phyloP scores from a whole-genome alignment of 2,113 vertebrate species.

The Mustelus asterias region DNA sequence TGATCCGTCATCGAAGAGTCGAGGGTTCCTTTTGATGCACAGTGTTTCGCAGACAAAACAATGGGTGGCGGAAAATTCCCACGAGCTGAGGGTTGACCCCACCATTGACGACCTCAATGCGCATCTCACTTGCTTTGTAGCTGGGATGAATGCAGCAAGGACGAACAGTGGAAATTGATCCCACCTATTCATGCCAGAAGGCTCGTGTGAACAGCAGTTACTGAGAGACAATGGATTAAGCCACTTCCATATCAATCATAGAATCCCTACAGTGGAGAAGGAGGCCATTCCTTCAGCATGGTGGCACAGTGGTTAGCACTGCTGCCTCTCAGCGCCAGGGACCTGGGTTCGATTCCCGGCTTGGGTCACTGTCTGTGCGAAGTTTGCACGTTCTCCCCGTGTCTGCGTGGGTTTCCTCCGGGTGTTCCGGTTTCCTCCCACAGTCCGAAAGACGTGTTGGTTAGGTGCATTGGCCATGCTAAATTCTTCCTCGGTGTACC shows the following conservation, averaged over 20 bases:
- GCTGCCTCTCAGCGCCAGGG: no score
- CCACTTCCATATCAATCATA: not conserved
- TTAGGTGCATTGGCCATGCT: no score
- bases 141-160: not conserved
- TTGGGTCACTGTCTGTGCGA: no score
- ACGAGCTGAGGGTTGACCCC: not conserved
- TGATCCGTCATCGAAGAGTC: not conserved
- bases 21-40: not conserved
- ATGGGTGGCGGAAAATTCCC: not conserved
- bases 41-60: not conserved
- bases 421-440: no score
- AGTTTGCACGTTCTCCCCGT: no score
- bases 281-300: no score
- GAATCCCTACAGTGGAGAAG: no score
- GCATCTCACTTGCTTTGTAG: not conserved
- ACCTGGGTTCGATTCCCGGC: no score
- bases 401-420: no score
- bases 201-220: not conserved
- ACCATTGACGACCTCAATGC: not conserved
- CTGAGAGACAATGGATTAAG: not conserved
- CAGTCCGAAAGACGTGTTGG: no score
- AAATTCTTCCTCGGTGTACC: no score
- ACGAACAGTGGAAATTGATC: not conserved
- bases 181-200: not conserved
- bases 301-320: no score